Evolutionary conservation across 2,888 invertebrate genomes (phyloP).

Genomic region (Oscheius myriophilus): DNA sequence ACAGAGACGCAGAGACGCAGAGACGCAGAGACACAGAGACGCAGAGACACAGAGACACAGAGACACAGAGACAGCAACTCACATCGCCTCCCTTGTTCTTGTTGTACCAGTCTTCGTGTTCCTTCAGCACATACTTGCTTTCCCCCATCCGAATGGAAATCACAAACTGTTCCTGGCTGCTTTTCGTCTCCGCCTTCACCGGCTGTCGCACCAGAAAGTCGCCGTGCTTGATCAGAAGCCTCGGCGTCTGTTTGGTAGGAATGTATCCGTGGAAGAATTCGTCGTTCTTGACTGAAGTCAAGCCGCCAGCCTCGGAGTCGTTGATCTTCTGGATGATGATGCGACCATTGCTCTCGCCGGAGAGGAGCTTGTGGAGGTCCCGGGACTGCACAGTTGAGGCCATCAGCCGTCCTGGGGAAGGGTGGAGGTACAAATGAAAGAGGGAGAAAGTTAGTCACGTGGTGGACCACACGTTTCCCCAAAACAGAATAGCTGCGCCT

Average conservation of each 20-base stretch:
- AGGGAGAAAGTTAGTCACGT: too few relatives aligned
- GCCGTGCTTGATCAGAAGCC: conserved; percentile 3
- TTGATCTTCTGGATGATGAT: conserved; percentile 16
- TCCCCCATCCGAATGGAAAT: conserved; percentile 15
- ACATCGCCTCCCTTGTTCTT: neutral
- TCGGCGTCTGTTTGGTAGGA: conserved; percentile 15
- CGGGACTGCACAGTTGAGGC: neutral
- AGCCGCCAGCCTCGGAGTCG: conserved; percentile 20
- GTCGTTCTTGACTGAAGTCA: neutral
- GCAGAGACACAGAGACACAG: too few relatives aligned
- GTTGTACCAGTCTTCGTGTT: conserved; percentile 1
- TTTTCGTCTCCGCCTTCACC: conserved; percentile 12
- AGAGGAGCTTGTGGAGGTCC: neutral
- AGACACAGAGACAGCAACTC: too few relatives aligned
- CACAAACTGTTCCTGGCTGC: conserved; percentile 15
- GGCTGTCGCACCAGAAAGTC: conserved; percentile 30
- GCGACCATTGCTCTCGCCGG: neutral
- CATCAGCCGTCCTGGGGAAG: too few relatives aligned
- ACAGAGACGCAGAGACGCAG: too few relatives aligned
- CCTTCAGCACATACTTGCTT: conserved; percentile 5
- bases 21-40: too few relatives aligned
- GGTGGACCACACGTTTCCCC: too few relatives aligned
- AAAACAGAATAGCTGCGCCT: too few relatives aligned
- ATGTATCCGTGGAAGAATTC: conserved; percentile 24
- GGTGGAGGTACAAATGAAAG: too few relatives aligned